Conservation (phyloP, 1,140 invertebrate genomes). For the Cepaea nemoralis region DNA sequence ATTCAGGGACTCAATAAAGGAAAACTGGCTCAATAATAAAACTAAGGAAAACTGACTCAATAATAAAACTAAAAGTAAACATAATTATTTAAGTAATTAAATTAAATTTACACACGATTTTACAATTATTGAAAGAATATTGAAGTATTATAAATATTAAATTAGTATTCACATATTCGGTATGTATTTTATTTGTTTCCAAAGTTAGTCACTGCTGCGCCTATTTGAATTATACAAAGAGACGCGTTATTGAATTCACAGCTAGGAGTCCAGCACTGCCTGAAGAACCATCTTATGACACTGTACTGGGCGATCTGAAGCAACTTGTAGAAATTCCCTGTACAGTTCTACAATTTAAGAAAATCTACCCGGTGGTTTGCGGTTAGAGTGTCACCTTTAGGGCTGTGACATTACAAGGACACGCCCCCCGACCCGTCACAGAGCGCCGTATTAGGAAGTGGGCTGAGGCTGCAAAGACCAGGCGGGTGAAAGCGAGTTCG, state of each 20-base stretch:
- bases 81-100: too few relatives aligned
- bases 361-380: constrained; percentile 33
- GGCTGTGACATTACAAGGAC: constrained; percentile 30
- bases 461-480: not conserved
- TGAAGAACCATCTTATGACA: not conserved
- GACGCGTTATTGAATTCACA: not conserved
- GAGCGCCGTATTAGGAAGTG: constrained; percentile 34
- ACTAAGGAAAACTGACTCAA: too few relatives aligned
- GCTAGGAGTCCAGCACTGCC: too few relatives aligned
- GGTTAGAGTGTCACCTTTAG: constrained; percentile 27
- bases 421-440: constrained; percentile 34
- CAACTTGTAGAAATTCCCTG: constrained; percentile 11
- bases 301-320: not conserved
- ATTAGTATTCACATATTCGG: too few relatives aligned
- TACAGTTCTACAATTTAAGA: not conserved
- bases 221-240: not conserved
- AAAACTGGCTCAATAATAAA: too few relatives aligned
- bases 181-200: not conserved
- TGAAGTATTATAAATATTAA: too few relatives aligned
- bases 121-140: too few relatives aligned
- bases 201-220: not conserved
- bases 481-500: constrained; percentile 11
- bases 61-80: too few relatives aligned
- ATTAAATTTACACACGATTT: too few relatives aligned
- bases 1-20: too few relatives aligned